Evolutionary conservation across 2,797 vertebrate species (phyloP), one percentile per base, ranked within the genome.

Genomic region (Chromobotia macracanthus): DNA sequence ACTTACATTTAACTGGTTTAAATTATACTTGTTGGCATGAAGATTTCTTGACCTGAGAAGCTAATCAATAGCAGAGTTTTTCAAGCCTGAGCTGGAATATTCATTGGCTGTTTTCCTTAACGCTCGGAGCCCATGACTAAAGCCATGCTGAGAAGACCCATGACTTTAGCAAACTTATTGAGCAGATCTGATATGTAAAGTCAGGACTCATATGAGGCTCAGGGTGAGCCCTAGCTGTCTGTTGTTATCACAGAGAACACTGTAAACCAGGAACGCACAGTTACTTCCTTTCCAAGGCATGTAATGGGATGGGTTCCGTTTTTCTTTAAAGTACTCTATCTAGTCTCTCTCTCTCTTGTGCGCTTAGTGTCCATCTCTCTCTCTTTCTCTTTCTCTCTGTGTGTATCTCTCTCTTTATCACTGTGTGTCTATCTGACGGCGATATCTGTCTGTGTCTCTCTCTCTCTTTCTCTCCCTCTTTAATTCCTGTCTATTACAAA

Each of bases 41-140:
- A 12, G 55, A 18, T 68, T 60, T 78, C 19, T 23, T 6, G 16
- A 68, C 18, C 21, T 5, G 25, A 46, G 46, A 69, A 68, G 18
- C 25, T 35, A 35, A 77, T 77, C 66, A 61, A n/a, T 2, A 4
- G 41, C 44, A 77, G 66, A 0, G 13, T 78, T 70, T 63, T 63
- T n/a, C 41, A 53, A 51, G 35, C 56, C 41, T 21, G 55, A 70
- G 41, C 53, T 35, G n/a, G 23, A 77, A 69, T 68, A 77, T 77
- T 77, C 53, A 69, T 77, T 69, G 21, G 65, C 75, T 50, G 53
- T 31, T 48, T 71, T 56, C 9, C 8, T 21, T 3, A 61, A 56
- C 21, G 10, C 8, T 5, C 2, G 1, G 3, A 35, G 41, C 50
- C 18, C 5, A 61, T 4, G 15, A 28, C 41, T 72, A 2, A 73